These are phyloP conservation scores for Podarcis raffonei DNA, from an alignment of 2,113 vertebrate species.

Conservation along the genomic window DNA sequence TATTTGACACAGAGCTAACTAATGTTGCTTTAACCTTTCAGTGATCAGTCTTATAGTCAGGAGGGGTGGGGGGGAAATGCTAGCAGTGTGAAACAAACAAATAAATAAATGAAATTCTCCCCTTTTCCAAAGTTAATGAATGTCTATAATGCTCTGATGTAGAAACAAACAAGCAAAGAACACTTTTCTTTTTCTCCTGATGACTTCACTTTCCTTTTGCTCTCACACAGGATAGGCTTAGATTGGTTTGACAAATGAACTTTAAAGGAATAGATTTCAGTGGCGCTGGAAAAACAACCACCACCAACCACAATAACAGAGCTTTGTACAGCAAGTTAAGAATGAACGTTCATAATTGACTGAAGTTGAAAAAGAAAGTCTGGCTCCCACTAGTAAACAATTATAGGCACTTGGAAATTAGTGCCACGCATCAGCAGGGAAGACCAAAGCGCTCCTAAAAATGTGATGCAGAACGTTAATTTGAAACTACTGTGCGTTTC, in stretches of 20 bases:
- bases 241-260: constrained; percentile 48
- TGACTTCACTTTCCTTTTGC: constrained; percentile 29
- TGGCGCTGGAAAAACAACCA: neutral
- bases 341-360: constrained; percentile 48
- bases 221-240: constrained; percentile 4
- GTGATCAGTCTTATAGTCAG: neutral
- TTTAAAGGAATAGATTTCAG: constrained; percentile 20
- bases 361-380: constrained; percentile 46
- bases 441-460: constrained; percentile 50
- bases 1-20: constrained; percentile 38
- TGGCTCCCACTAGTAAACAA: constrained; percentile 36
- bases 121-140: constrained; percentile 44
- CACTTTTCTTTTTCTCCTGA: constrained; percentile 26
- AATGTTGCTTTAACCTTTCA: constrained; percentile 25
- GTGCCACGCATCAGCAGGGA: constrained; percentile 28
- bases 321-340: constrained; percentile 30
- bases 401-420: constrained; percentile 32
- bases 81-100: neutral
- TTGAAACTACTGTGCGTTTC: constrained; percentile 51
- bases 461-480: constrained; percentile 45
- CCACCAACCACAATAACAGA: neutral
- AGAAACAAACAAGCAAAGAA: constrained; percentile 48
- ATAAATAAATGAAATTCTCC: constrained; percentile 19
- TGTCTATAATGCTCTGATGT: constrained; percentile 29
- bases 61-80: constrained; percentile 7